Evolutionary conservation across 2,888 invertebrate species (phyloP).

Genomic region (Melipona bicolor): DNA sequence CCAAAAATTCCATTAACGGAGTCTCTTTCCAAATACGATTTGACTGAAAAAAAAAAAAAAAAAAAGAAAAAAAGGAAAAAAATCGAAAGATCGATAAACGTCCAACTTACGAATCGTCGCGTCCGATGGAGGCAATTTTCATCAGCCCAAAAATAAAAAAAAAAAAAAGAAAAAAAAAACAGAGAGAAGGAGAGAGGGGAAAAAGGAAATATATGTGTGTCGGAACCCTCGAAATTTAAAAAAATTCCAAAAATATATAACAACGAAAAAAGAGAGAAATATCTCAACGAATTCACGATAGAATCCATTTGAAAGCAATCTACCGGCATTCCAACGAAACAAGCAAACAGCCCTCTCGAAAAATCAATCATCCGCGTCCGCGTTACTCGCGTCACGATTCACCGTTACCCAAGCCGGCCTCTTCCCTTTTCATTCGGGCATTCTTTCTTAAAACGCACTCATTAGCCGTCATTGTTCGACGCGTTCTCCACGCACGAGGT

Average conservation of each 20-base stretch:
- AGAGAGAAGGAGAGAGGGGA: background rate
- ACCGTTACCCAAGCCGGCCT: background rate
- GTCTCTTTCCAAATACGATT: background rate
- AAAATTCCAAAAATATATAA: conserved; percentile 1
- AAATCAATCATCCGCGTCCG: conserved; percentile 5
- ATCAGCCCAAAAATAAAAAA: background rate
- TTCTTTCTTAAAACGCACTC: conserved; percentile 20
- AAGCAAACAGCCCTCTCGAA: conserved; percentile 1
- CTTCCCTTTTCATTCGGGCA: background rate
- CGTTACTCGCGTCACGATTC: background rate
- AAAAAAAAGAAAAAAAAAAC: background rate
- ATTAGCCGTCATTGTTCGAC: conserved; percentile 8
- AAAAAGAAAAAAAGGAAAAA: background rate
- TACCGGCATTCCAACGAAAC: background rate
- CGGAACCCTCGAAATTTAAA: background rate
- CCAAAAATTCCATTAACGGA: conserved; percentile 4
- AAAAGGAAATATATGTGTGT: background rate
- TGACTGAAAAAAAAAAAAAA: too few species aligned
- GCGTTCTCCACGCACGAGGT: background rate
- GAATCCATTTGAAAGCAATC: conserved; percentile 15
- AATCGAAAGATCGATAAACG: conserved; percentile 10
- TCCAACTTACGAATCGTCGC: background rate
- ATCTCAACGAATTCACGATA: background rate
- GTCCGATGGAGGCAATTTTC: background rate
- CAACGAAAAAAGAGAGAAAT: background rate